phyloP scores from a whole-genome alignment of 30 jellyfish, hydroid and myxozoan species.

The Chrysaora quinquecirrha region DNA sequence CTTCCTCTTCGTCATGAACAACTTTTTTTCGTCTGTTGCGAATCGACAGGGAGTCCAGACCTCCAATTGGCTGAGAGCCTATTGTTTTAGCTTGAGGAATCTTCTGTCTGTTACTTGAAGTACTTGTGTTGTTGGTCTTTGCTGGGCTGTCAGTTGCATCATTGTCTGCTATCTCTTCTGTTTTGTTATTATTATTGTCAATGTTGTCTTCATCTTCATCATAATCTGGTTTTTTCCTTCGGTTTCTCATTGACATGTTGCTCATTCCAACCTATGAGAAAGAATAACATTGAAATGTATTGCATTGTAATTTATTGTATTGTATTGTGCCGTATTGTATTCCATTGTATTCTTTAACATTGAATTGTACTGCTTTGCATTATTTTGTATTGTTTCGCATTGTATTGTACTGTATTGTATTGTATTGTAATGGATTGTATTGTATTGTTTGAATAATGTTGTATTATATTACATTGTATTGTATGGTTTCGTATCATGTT shows the following conservation, averaged over 20 bases:
- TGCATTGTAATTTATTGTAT: too few species aligned
- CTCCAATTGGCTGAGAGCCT: background rate
- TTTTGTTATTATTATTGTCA: background rate
- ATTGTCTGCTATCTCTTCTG: background rate
- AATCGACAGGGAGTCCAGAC: slow-evolving; percentile 14
- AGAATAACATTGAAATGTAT: too few species aligned
- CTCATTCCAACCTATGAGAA: background rate
- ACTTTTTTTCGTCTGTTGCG: slow-evolving; percentile 12
- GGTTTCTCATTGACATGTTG: slow-evolving; percentile 22
- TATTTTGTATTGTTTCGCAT: too few species aligned
- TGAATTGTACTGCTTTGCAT: too few species aligned
- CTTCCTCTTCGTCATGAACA: slow-evolving; percentile 50
- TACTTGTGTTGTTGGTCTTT: background rate
- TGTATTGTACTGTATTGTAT: too few species aligned
- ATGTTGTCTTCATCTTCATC: slow-evolving; percentile 24
- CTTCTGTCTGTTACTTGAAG: background rate
- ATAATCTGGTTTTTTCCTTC: slow-evolving; percentile 11
- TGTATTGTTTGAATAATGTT: too few species aligned
- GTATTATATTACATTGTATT: too few species aligned
- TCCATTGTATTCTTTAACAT: too few species aligned
- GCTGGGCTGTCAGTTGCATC: background rate
- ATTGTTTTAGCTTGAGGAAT: background rate
- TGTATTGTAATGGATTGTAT: too few species aligned
- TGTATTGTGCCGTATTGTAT: too few species aligned
- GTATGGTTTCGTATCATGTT: too few species aligned